These are phyloP conservation scores for Paramormyrops kingsleyae DNA, from an alignment of 2,113 vertebrate genomes.

Conservation along the genomic window DNA sequence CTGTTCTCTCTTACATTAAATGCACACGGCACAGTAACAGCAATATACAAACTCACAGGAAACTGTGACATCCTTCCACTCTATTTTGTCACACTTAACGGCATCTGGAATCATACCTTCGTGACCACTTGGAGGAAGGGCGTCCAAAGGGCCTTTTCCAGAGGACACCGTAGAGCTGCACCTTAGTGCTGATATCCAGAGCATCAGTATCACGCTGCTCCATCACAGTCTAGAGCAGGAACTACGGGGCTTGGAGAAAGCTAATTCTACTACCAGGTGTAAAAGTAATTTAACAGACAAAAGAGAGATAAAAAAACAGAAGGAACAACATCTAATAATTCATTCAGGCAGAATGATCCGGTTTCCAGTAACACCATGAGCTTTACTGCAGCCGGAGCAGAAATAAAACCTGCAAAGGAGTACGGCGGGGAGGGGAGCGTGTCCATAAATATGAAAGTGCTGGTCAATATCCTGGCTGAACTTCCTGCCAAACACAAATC, in stretches of 20 bases:
- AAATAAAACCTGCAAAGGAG: conserved; percentile 26
- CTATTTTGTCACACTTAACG: not conserved
- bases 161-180: conserved; percentile 90
- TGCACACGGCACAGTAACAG: not conserved
- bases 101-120: conserved; percentile 65
- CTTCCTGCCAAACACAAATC: conserved; percentile 27
- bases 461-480: conserved; percentile 35
- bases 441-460: conserved; percentile 45
- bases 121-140: conserved; percentile 89
- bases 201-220: conserved; percentile 77
- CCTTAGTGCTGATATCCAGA: conserved; percentile 93
- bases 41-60: not conserved
- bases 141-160: conserved; percentile 95
- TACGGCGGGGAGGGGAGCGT: not conserved
- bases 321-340: conserved; percentile 45
- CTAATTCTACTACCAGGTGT: conserved; percentile 19
- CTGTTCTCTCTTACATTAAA: not conserved
- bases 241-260: conserved; percentile 68
- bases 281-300: conserved; percentile 14
- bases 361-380: conserved; percentile 51
- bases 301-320: conserved; percentile 24
- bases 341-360: conserved; percentile 51
- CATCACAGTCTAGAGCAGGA: conserved; percentile 77
- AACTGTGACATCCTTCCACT: not conserved
- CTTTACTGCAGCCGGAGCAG: conserved; percentile 39